Percentiles rank a stretch among this genome's conserved stretches.
Conservation (phyloP, 2,888 invertebrate genomes). For the Drosophila sordidapex region DNA sequence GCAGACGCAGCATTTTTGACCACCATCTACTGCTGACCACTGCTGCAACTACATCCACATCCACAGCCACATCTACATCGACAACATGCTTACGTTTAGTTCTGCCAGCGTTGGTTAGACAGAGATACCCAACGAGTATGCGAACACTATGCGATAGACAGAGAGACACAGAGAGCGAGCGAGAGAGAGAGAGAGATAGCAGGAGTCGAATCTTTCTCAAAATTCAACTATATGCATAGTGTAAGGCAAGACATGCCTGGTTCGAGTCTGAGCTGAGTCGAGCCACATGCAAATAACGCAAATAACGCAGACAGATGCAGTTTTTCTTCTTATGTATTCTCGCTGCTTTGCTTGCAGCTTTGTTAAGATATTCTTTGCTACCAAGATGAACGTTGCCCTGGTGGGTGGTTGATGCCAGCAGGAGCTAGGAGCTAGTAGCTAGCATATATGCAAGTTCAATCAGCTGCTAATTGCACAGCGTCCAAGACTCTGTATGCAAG, state of each 20-base stretch:
- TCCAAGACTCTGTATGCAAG: conserved; percentile 45
- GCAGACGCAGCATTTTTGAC: conserved; percentile 80
- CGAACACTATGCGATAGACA: conserved; percentile 11
- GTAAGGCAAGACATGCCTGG: conserved; percentile 72
- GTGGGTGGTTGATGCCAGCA: conserved; percentile 43
- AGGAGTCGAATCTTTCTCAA: conserved; percentile 77
- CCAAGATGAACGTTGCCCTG: conserved; percentile 62
- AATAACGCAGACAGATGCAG: conserved; percentile 80
- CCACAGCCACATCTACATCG: conserved; percentile 48
- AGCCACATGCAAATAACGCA: conserved; percentile 79
- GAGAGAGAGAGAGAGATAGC: conserved; percentile 25
- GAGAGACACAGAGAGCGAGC: conserved; percentile 48
- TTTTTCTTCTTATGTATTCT: conserved; percentile 77
- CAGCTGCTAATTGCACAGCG: conserved; percentile 75
- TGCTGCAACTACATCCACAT: conserved; percentile 64
- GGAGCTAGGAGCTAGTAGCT: conserved; percentile 46
- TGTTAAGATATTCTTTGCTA: conserved; percentile 80
- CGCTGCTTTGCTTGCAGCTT: conserved; percentile 56
- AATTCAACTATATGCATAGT: conserved; percentile 76
- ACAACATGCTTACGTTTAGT: conserved; percentile 55
- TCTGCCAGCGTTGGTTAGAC: conserved; percentile 39
- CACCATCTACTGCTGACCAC: conserved; percentile 81
- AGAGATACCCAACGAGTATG: conserved; percentile 36
- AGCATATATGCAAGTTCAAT: conserved; percentile 74
- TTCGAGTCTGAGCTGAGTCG: conserved; percentile 51